phyloP scores from a whole-genome alignment of 2,113 vertebrate genomes.

The Beaufortia kweichowensis region DNA sequence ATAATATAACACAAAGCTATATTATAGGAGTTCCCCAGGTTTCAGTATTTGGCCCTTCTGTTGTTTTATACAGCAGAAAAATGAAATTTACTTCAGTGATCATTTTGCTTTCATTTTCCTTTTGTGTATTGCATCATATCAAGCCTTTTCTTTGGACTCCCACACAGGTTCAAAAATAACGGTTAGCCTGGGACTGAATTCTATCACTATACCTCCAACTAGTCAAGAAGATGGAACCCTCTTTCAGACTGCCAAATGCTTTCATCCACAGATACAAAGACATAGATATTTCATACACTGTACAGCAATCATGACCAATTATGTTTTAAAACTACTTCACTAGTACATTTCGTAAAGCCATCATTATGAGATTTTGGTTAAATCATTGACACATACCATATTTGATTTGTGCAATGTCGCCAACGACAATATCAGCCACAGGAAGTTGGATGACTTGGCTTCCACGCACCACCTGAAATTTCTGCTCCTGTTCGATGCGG shows the following conservation, averaged over 20 bases:
- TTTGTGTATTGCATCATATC: background rate
- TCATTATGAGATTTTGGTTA: too few relatives aligned
- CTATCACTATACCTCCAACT: constrained; percentile 26
- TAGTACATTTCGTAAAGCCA: too few relatives aligned
- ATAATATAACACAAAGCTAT: constrained; percentile 13
- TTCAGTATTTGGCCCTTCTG: constrained; percentile 9
- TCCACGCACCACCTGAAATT: constrained; percentile 92
- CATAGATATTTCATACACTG: too few relatives aligned
- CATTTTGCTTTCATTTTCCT: background rate
- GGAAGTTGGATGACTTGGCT: constrained; percentile 93
- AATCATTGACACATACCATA: constrained; percentile 79
- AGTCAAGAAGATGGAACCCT: constrained; percentile 32
- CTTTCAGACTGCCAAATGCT: constrained; percentile 25
- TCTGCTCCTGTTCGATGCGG: constrained; percentile 99
- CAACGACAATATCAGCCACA: constrained; percentile 92
- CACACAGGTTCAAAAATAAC: constrained; percentile 31
- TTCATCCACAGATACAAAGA: constrained; percentile 39
- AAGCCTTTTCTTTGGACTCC: constrained; percentile 1
- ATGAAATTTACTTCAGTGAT: background rate
- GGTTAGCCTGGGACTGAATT: constrained; percentile 2
- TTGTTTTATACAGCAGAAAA: constrained; percentile 4
- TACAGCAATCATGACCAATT: too few relatives aligned
- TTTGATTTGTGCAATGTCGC: constrained; percentile 96
- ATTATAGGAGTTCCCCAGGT: constrained; percentile 18
- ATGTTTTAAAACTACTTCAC: too few relatives aligned